A percentile compares a stretch with the other conserved stretches of the same genome.
Conservation (phyloP, 2,113 vertebrate species). For the Aythya baeri region DNA sequence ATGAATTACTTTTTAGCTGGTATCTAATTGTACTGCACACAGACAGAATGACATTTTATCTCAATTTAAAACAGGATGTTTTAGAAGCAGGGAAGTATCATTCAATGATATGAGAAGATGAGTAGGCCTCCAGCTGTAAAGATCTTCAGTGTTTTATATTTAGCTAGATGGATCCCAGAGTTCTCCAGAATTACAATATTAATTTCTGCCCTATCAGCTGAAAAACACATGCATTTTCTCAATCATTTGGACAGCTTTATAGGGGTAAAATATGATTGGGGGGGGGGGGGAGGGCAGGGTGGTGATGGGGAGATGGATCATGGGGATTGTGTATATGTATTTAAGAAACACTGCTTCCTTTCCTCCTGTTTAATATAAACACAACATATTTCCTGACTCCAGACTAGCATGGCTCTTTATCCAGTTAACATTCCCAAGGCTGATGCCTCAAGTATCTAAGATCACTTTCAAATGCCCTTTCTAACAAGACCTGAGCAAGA, state of each 20-base stretch:
- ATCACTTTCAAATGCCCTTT: slow-evolving; percentile 86
- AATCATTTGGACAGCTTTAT: background rate
- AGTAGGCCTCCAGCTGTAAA: slow-evolving; percentile 27
- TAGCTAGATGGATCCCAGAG: background rate
- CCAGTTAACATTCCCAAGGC: slow-evolving; percentile 70
- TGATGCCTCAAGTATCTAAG: slow-evolving; percentile 77
- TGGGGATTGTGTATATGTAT: background rate
- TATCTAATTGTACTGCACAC: background rate
- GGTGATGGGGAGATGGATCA: background rate
- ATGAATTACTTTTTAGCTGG: background rate
- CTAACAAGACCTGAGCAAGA: slow-evolving; percentile 84
- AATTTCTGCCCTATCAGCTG: slow-evolving; percentile 18
- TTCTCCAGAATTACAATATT: background rate
- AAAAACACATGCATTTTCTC: background rate
- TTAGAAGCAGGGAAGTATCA: background rate
- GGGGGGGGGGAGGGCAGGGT: too few species aligned
- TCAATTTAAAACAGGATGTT: background rate
- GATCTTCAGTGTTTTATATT: background rate
- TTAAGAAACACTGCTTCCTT: background rate
- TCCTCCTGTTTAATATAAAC: background rate
- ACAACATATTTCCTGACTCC: background rate
- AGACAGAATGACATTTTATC: background rate
- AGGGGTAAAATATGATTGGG: background rate
- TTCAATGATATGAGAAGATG: background rate
- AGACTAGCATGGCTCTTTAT: slow-evolving; percentile 33